Evolutionary conservation across 2,797 vertebrate species (phyloP).

Genomic region (Crocodylus rhombifer): DNA sequence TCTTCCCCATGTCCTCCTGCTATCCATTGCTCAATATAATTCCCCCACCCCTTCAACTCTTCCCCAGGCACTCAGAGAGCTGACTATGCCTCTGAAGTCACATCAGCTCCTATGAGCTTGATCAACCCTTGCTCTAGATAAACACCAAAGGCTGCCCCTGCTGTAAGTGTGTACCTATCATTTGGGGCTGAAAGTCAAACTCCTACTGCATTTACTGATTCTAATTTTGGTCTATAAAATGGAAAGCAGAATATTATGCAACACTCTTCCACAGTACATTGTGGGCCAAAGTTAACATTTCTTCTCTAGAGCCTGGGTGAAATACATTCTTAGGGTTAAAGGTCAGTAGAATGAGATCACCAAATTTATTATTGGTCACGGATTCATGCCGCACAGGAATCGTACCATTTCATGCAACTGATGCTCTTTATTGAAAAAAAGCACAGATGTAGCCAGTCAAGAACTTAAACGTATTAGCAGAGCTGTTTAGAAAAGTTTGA

Average conservation of each 20-base stretch:
- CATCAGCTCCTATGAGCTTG: too few relatives aligned
- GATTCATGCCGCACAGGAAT: background rate
- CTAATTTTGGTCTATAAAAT: background rate
- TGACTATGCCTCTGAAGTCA: too few relatives aligned
- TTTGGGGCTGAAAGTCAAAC: too few relatives aligned
- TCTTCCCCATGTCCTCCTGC: too few relatives aligned
- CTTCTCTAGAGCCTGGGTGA: background rate
- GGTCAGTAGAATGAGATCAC: background rate
- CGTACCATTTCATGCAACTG: accelerated
- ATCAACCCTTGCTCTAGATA: too few relatives aligned
- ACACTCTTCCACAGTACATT: background rate
- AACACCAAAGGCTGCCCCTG: too few relatives aligned
- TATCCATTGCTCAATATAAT: too few relatives aligned
- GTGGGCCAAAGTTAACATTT: background rate
- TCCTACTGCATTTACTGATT: background rate
- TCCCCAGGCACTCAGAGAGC: too few relatives aligned
- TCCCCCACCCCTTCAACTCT: too few relatives aligned
- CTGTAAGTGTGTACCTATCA: too few relatives aligned
- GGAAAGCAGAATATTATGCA: background rate
- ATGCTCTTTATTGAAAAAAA: accelerated
- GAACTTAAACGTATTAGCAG: background rate
- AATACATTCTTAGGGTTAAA: background rate
- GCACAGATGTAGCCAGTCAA: background rate
- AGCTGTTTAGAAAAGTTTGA: background rate
- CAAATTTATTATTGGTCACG: background rate